Evolutionary conservation across 2,888 invertebrate genomes (phyloP).

Genomic region (Scelioninae gen. 1): DNA sequence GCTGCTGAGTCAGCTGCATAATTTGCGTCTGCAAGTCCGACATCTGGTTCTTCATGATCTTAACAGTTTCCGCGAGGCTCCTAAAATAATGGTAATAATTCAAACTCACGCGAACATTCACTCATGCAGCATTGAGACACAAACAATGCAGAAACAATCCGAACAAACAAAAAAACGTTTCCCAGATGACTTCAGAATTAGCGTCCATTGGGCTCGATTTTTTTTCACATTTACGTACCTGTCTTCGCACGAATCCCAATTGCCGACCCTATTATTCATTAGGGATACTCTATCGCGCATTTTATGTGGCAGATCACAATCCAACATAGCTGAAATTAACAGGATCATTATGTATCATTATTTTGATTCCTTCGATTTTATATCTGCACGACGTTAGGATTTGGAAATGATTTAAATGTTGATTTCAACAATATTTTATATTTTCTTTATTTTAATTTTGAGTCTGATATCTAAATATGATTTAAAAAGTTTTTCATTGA

Average conservation of each 20-base stretch:
- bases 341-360: conserved; percentile 61
- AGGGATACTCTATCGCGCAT: conserved; percentile 81
- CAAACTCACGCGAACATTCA: neutral
- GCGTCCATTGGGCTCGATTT: conserved; percentile 52
- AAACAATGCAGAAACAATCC: conserved; percentile 25
- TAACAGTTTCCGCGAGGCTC: conserved; percentile 91
- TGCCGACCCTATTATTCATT: conserved; percentile 79
- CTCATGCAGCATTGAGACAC: neutral
- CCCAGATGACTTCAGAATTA: conserved; percentile 84
- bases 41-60: conserved; percentile 90
- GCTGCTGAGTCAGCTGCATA: conserved; percentile 86
- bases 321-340: conserved; percentile 82
- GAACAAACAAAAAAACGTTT: conserved; percentile 40
- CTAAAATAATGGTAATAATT: conserved; percentile 81
- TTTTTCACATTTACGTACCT: conserved; percentile 77
- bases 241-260: conserved; percentile 81
- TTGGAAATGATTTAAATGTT: neutral
- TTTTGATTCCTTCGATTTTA: neutral
- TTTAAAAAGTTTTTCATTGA: too few relatives aligned
- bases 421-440: too few relatives aligned
- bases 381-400: neutral
- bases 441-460: neutral
- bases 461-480: too few relatives aligned
- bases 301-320: conserved; percentile 81
- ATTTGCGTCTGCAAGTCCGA: conserved; percentile 88